Conservation (phyloP, 2,888 invertebrate genomes). For the Deilephila porcellus region DNA sequence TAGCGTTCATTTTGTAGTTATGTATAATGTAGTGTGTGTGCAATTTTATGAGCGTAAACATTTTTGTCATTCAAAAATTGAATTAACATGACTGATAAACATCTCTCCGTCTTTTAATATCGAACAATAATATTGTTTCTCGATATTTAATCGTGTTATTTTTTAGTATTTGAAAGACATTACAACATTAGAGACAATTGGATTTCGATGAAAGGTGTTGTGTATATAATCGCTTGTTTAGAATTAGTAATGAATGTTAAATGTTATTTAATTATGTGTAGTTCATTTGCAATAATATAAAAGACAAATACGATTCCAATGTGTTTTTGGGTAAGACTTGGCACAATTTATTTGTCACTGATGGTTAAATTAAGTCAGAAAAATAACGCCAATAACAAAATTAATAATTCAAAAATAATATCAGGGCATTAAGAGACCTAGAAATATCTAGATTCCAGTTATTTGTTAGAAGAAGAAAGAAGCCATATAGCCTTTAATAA, state of each 20-base stretch:
- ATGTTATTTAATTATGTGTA: slow-evolving; percentile 28
- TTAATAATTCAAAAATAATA: too few relatives aligned
- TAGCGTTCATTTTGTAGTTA: slow-evolving; percentile 6
- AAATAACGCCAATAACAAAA: too few relatives aligned
- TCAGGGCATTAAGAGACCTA: too few relatives aligned
- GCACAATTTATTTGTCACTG: not conserved
- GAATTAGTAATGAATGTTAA: slow-evolving; percentile 4
- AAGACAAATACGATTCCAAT: slow-evolving; percentile 16
- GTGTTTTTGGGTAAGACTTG: not conserved
- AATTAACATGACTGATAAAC: slow-evolving; percentile 17
- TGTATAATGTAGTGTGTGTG: slow-evolving; percentile 8
- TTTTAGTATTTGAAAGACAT: not conserved
- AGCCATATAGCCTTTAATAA: too few relatives aligned
- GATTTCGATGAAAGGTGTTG: not conserved
- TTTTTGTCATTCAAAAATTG: not conserved
- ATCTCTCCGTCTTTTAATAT: slow-evolving; percentile 18
- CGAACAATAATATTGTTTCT: slow-evolving; percentile 11
- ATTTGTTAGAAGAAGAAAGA: too few relatives aligned
- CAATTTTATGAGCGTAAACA: not conserved
- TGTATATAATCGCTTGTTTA: slow-evolving; percentile 26
- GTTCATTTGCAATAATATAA: slow-evolving; percentile 19
- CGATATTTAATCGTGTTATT: not conserved
- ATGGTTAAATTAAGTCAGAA: too few relatives aligned
- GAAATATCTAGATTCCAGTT: too few relatives aligned
- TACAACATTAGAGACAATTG: not conserved